Conservation (phyloP, 1,140 invertebrate species). For the Drosophila burlai region DNA sequence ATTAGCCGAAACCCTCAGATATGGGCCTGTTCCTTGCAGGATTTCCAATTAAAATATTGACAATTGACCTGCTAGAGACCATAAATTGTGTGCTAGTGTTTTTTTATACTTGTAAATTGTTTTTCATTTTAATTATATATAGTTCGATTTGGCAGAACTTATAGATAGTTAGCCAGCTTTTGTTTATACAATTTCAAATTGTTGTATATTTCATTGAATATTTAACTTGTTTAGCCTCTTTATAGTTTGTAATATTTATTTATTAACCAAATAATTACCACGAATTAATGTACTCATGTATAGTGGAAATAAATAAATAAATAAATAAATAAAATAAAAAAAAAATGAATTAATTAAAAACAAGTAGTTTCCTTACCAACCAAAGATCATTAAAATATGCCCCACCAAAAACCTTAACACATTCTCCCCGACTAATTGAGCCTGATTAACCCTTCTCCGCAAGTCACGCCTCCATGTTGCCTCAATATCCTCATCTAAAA, state of each 20-base stretch:
- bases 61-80: background rate
- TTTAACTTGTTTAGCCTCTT: no score
- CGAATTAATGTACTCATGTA: no score
- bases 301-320: no score
- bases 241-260: background rate
- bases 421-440: conserved; percentile 15
- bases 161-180: no score
- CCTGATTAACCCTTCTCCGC: conserved; percentile 1
- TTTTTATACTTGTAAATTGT: background rate
- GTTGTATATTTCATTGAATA: no score
- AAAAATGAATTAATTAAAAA: no score
- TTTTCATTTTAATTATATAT: background rate
- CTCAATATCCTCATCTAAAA: background rate
- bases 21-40: no score
- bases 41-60: background rate
- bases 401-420: background rate
- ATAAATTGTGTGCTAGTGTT: background rate
- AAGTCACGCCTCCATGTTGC: conserved; percentile 32
- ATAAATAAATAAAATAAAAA: no score
- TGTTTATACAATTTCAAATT: no score
- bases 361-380: background rate
- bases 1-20: background rate
- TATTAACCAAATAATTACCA: background rate
- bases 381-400: background rate
- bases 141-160: no score